Evolutionary conservation across 2,113 vertebrate genomes (phyloP).

Genomic region (Cheirogaleus medius): DNA sequence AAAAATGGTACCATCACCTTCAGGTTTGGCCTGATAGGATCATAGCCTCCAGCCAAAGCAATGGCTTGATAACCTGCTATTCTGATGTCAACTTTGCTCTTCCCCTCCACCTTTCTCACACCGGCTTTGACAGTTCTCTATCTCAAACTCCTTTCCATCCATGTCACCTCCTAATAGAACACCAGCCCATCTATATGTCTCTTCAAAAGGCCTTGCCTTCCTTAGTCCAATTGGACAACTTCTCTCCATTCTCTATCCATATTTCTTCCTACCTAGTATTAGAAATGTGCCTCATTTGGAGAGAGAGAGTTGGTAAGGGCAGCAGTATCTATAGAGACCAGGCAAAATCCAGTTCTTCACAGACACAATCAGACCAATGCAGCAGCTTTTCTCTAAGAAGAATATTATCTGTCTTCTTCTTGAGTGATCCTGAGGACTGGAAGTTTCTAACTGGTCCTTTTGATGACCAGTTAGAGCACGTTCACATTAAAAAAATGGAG

Average conservation of each 20-base stretch:
- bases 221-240: neutral
- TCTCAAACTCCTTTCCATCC: neutral
- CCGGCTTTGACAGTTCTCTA: neutral
- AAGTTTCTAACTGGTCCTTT: neutral
- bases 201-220: neutral
- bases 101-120: neutral
- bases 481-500: neutral
- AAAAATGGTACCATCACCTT: neutral
- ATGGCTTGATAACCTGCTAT: neutral
- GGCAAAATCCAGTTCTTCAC: accelerated
- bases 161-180: neutral
- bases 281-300: neutral
- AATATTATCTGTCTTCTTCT: neutral
- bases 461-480: neutral
- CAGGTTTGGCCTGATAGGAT: neutral
- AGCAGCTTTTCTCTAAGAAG: neutral
- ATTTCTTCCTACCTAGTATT: neutral
- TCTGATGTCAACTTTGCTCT: neutral
- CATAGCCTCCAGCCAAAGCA: accelerated
- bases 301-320: neutral
- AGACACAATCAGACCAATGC: accelerated
- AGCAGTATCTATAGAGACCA: neutral
- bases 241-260: neutral
- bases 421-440: neutral
- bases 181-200: neutral